Evolutionary conservation across 2,113 vertebrate genomes (phyloP).

Genomic region (Rana temporaria): DNA sequence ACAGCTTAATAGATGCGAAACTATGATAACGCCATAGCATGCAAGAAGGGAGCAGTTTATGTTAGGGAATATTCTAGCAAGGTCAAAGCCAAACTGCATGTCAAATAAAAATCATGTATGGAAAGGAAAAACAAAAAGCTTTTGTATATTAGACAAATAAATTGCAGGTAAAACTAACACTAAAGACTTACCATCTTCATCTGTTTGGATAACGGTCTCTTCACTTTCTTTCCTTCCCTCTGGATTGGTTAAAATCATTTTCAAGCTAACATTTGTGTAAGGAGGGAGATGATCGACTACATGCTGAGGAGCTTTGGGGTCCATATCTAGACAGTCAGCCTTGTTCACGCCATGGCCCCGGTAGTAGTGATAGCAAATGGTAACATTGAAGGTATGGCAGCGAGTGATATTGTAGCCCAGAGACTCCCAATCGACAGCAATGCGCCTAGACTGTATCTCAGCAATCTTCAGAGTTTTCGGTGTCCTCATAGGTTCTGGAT

Average conservation of each 20-base stretch:
- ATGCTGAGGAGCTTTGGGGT: slow-evolving; percentile 94
- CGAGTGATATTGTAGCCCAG: slow-evolving; percentile 98
- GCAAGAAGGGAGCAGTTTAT: too few species aligned
- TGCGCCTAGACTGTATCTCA: slow-evolving; percentile 90
- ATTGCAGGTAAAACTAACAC: too few species aligned
- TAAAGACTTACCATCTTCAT: slow-evolving; percentile 88
- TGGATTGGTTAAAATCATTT: slow-evolving; percentile 97
- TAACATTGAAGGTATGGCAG: slow-evolving; percentile 98
- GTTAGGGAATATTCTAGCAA: too few species aligned
- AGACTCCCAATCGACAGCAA: slow-evolving; percentile 97
- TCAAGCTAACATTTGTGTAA: slow-evolving; percentile 96
- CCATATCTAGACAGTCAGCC: slow-evolving; percentile 96
- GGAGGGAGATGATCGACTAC: slow-evolving; percentile 91
- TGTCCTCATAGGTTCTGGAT: slow-evolving; percentile 95
- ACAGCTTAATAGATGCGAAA: too few species aligned
- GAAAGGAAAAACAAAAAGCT: too few species aligned
- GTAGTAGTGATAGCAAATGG: slow-evolving; percentile 96
- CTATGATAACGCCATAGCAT: too few species aligned
- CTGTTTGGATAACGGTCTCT: slow-evolving; percentile 94
- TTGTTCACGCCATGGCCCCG: slow-evolving; percentile 87
- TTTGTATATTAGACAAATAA: neutral
- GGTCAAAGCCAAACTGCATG: too few species aligned
- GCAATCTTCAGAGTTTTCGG: slow-evolving; percentile 95
- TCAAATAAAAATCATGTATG: too few species aligned
- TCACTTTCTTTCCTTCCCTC: slow-evolving; percentile 98